Evolutionary conservation across 2,113 vertebrate species (phyloP), one percentile per base, ranked within the genome.

Genomic region (Rhinoderma darwinii): DNA sequence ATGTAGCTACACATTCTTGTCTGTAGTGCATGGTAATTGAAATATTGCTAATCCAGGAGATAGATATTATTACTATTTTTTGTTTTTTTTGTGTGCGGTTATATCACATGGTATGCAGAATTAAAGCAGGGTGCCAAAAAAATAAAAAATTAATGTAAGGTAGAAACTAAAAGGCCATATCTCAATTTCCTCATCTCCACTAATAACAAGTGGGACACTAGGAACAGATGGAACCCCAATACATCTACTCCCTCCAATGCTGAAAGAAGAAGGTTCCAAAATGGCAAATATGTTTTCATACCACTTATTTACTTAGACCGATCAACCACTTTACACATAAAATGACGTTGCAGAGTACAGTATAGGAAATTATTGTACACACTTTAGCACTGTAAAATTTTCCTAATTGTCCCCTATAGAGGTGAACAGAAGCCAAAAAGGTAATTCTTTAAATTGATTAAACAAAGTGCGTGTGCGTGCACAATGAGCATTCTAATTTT

Each of bases 371-470:
- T 43, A 66, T 90, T 89, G 88, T 91, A 74, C 88, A 83, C 83
- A 89, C 88, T 90, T 73, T 90, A 94, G 93, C 94, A 95, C 94
- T 95, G 95, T 95, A 94, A 95, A 88, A 20, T 59, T 89, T 84
- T 88, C 91, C 89, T 91, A 89, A 89, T 90, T 90, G 56, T 75
- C 43, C 32, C 35, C 6, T 41, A 15, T 18, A 61, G 37, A 37
- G 54, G 39, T 61, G 68, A 56, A 37, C 68, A 7, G 30, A 47
- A 74, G 30, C 86, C 51, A 87, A 73, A 82, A 86, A 66, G 39
- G 50, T 0, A 35, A 75, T 54, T 44, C 7, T 37, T 68, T 51
- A 9, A 41, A 41, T 27, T 56, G 32, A 27, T 74, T n/a, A n/a
- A n/a, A 56, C 15, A 56, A 56, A 39, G 20, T 32, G 44, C 9